These are phyloP conservation scores for Mobula birostris DNA, from an alignment of 2,113 vertebrate species.

Conservation along the genomic window DNA sequence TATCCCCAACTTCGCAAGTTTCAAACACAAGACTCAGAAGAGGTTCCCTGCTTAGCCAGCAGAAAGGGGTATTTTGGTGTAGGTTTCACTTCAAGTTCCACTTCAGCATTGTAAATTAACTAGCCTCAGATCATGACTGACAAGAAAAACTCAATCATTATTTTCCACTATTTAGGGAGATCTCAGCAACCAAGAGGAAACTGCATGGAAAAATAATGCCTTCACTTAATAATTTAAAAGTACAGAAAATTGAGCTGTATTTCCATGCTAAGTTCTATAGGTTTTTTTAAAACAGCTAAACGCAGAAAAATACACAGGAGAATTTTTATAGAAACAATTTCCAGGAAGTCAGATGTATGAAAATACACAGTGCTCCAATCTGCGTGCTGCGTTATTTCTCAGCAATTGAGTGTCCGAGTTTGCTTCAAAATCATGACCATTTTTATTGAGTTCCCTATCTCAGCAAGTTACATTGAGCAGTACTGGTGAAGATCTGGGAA, in stretches of 20 bases:
- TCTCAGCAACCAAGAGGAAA: neutral
- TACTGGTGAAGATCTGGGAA: neutral
- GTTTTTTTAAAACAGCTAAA: neutral
- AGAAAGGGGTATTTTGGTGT: neutral
- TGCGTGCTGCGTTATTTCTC: neutral
- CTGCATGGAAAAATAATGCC: neutral
- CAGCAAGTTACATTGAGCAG: neutral
- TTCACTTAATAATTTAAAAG: neutral
- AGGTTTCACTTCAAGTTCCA: constrained; percentile 15
- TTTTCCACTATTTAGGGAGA: neutral
- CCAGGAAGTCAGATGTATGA: neutral
- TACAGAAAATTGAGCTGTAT: neutral
- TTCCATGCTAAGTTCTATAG: neutral
- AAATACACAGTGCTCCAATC: neutral
- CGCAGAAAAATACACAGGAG: neutral
- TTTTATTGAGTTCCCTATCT: neutral
- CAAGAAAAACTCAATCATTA: neutral
- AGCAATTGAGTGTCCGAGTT: neutral
- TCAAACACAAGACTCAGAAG: neutral
- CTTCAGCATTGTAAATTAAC: neutral
- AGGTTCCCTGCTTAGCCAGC: neutral
- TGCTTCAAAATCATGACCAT: neutral
- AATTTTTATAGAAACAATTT: neutral
- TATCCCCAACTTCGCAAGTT: neutral
- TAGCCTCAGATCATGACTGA: neutral